Conservation (phyloP, 1,140 invertebrate genomes). For the Monomorium pharaonis region DNA sequence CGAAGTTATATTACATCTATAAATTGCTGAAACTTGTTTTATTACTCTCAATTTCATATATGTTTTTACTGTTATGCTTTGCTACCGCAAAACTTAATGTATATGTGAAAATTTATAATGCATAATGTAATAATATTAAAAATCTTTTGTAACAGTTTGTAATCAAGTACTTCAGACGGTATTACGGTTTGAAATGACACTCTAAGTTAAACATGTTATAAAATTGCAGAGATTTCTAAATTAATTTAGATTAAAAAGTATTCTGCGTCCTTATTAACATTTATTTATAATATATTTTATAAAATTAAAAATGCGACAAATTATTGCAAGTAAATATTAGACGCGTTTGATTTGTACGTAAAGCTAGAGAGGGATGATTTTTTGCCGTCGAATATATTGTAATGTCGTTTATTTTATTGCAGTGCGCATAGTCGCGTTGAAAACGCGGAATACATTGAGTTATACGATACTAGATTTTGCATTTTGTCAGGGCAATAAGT, state of each 20-base stretch:
- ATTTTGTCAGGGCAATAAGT: conserved; percentile 32
- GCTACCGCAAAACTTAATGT: not conserved
- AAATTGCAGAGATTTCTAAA: not conserved
- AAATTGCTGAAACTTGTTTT: not conserved
- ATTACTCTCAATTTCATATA: not conserved
- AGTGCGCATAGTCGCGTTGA: not conserved
- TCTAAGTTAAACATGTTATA: too few relatives aligned
- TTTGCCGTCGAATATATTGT: not conserved
- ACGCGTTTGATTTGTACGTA: not conserved
- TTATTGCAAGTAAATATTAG: not conserved
- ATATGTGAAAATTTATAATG: not conserved
- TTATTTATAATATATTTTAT: not conserved
- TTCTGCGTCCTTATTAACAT: not conserved
- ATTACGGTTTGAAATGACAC: not conserved
- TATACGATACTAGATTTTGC: not conserved
- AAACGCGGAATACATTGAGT: conserved; percentile 16
- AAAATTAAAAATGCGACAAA: conserved; percentile 1
- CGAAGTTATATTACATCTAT: not conserved
- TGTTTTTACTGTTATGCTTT: not conserved
- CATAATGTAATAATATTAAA: not conserved
- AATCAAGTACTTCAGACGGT: not conserved
- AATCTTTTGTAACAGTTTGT: not conserved
- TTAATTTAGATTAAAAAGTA: not conserved
- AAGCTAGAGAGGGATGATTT: not conserved
- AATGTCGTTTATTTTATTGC: not conserved